A percentile compares a stretch with the other conserved stretches of the same genome.
phyloP scores from a whole-genome alignment of 2,113 vertebrate genomes.

The Otocyon megalotis region DNA sequence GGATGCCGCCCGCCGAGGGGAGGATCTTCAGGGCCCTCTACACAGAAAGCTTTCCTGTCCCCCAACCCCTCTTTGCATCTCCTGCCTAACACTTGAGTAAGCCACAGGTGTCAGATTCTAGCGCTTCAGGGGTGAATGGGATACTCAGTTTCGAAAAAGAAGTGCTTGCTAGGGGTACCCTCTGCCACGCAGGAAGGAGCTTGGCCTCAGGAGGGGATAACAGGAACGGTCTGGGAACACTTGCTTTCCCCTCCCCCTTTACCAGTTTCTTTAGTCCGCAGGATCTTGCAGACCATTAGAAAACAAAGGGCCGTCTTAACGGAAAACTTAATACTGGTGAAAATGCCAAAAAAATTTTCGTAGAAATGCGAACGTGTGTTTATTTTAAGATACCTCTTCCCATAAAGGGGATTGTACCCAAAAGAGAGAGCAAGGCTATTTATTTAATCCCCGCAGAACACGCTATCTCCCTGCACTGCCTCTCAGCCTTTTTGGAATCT shows the following conservation, averaged over 20 bases:
- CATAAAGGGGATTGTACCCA: background rate
- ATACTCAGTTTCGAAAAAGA: background rate
- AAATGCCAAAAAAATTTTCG: background rate
- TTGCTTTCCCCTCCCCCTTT: background rate
- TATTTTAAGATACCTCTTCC: background rate
- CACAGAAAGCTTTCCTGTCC: background rate
- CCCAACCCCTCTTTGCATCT: no score
- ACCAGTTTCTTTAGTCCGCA: background rate
- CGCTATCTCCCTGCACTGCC: background rate
- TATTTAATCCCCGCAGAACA: background rate
- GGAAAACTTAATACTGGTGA: background rate
- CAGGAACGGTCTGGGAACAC: background rate
- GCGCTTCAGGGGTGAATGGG: background rate
- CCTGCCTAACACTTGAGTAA: background rate
- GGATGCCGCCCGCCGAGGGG: background rate
- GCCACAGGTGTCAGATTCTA: slow-evolving; percentile 78
- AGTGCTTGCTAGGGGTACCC: background rate
- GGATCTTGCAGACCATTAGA: background rate
- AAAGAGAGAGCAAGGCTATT: background rate
- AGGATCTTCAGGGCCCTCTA: background rate
- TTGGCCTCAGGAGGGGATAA: background rate
- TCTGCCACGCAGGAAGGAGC: background rate
- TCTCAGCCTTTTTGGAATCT: background rate
- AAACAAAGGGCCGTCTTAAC: slow-evolving; percentile 61
- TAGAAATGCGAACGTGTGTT: background rate